These are phyloP conservation scores for Drosophila kikkawai DNA, from an alignment of 1,140 invertebrate genomes.

Conservation along the genomic window DNA sequence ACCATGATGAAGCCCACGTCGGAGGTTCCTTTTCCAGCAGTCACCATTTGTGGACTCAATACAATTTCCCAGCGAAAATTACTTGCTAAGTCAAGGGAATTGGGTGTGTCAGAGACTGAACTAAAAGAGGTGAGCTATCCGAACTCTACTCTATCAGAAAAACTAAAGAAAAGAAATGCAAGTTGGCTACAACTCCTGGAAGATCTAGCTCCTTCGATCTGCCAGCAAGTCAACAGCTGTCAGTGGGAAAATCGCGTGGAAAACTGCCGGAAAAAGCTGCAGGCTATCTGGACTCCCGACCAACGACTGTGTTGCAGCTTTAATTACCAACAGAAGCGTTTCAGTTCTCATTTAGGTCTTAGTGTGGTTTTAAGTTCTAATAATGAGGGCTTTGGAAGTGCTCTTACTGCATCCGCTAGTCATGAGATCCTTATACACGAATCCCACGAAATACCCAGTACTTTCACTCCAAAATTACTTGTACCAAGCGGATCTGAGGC, in stretches of 20 bases:
- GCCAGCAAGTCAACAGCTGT: slow-evolving; percentile 86
- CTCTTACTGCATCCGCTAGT: slow-evolving; percentile 20
- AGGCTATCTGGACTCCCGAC: slow-evolving; percentile 85
- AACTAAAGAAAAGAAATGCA: not conserved
- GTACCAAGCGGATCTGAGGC: slow-evolving; percentile 32
- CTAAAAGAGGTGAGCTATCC: slow-evolving; percentile 18
- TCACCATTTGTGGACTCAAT: slow-evolving; percentile 87
- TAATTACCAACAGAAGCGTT: slow-evolving; percentile 85
- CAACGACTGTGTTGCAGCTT: slow-evolving; percentile 88
- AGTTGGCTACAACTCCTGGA: slow-evolving; percentile 66
- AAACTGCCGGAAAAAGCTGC: slow-evolving; percentile 86
- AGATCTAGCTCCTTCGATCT: slow-evolving; percentile 84
- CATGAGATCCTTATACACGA: slow-evolving; percentile 86
- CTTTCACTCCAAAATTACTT: slow-evolving; percentile 78
- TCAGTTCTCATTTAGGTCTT: slow-evolving; percentile 86
- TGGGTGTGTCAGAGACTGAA: slow-evolving; percentile 4
- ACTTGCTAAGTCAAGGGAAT: slow-evolving; percentile 8
- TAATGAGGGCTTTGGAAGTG: slow-evolving; percentile 85
- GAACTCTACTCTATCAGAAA: not conserved
- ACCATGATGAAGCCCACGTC: slow-evolving; percentile 86
- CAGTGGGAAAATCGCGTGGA: slow-evolving; percentile 87
- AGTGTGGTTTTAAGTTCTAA: slow-evolving; percentile 85
- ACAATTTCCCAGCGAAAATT: slow-evolving; percentile 22
- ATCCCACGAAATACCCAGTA: slow-evolving; percentile 86
- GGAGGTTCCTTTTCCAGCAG: slow-evolving; percentile 88